Percentiles rank a stretch among this genome's conserved stretches.
Evolutionary conservation across 2,888 invertebrate genomes (phyloP).

Genomic region (Eristalis pertinax): DNA sequence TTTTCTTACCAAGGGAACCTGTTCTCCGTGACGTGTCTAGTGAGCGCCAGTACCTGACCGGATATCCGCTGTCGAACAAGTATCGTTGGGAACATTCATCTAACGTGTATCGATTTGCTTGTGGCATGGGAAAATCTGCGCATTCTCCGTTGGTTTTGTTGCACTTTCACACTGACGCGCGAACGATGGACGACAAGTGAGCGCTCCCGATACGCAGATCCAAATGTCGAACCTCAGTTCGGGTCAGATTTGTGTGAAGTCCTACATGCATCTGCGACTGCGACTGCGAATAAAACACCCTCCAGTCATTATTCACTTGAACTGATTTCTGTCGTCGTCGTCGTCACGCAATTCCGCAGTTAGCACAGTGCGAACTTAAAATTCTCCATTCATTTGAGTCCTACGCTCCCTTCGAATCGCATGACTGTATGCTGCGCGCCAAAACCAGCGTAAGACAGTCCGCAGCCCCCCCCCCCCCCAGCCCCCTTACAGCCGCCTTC

Average conservation of each 20-base stretch:
- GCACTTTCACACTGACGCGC: no score
- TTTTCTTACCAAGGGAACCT: conserved; percentile 6
- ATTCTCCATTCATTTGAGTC: conserved; percentile 42
- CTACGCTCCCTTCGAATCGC: conserved; percentile 39
- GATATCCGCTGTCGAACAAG: background rate
- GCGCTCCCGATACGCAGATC: background rate
- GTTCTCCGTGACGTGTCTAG: background rate
- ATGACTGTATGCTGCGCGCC: conserved; percentile 64
- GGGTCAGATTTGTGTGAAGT: background rate
- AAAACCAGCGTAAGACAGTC: conserved; percentile 39
- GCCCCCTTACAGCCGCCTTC: background rate
- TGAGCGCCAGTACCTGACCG: background rate
- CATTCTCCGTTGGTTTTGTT: background rate
- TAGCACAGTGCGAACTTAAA: conserved; percentile 44
- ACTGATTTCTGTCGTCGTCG: conserved; percentile 43
- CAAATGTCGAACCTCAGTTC: background rate
- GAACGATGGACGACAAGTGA: no score
- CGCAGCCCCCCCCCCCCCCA: background rate
- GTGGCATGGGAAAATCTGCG: background rate
- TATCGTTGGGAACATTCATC: background rate
- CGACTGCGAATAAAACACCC: conserved; percentile 22
- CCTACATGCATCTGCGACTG: background rate
- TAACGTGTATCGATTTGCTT: background rate
- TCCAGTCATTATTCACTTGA: conserved; percentile 54
- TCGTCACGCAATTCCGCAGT: conserved; percentile 63